Evolutionary conservation across 2,888 invertebrate genomes (phyloP).

Genomic region (Syrista parreyssii): DNA sequence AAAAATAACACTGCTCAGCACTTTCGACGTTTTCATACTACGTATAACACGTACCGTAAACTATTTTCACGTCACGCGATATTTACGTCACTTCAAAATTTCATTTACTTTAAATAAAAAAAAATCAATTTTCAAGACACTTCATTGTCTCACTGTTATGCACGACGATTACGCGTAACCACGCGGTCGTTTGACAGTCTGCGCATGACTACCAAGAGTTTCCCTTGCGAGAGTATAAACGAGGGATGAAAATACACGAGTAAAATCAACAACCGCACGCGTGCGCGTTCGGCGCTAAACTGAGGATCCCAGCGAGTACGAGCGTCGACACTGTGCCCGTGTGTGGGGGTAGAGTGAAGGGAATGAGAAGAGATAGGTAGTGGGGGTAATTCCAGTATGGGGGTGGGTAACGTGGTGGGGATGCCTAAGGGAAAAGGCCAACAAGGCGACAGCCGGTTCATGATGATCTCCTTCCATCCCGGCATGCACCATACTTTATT

Average conservation of each 20-base stretch:
- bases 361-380: slow-evolving; percentile 9
- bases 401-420: slow-evolving; percentile 13
- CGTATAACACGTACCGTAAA: neutral
- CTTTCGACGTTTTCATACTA: neutral
- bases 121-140: neutral
- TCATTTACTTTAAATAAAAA: neutral
- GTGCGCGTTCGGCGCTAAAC: slow-evolving; percentile 60
- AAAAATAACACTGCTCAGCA: neutral
- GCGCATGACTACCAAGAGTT: neutral
- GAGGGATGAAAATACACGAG: neutral
- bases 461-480: slow-evolving; percentile 38
- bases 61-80: neutral
- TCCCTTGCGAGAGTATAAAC: neutral
- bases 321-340: slow-evolving; percentile 42
- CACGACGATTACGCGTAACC: neutral
- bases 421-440: slow-evolving; percentile 20
- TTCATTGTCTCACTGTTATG: neutral
- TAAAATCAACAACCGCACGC: slow-evolving; percentile 42
- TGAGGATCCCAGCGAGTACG: slow-evolving; percentile 46
- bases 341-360: slow-evolving; percentile 14
- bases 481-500: slow-evolving; percentile 44
- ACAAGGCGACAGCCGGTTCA: slow-evolving; percentile 56
- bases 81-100: neutral
- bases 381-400: slow-evolving; percentile 6
- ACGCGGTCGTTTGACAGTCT: neutral